Evolutionary conservation across 2,797 vertebrate species (phyloP).

Genomic region (Echeneis naucrates): DNA sequence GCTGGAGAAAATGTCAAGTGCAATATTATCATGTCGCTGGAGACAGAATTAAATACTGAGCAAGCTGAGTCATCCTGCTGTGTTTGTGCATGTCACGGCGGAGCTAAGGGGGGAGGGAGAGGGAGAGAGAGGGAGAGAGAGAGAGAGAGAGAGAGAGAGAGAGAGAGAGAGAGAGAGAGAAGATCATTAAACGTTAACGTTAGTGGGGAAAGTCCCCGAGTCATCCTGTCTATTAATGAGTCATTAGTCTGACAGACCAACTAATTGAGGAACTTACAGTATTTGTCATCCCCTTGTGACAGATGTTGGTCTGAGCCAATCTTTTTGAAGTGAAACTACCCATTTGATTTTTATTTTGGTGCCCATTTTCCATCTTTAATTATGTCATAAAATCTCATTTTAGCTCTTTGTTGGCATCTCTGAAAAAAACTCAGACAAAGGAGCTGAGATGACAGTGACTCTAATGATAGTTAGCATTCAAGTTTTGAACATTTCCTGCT

Average conservation of each 20-base stretch:
- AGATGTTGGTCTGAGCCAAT: background rate
- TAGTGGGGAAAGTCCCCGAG: background rate
- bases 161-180: background rate
- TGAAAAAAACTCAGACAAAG: no score
- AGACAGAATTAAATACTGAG: background rate
- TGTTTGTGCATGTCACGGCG: conserved; percentile 12
- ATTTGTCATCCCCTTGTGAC: background rate
- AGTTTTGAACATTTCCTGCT: no score
- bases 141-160: background rate
- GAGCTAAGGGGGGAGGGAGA: background rate
- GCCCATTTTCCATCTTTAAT: background rate
- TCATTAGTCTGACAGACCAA: background rate
- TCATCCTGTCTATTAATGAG: background rate
- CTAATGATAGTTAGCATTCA: no score
- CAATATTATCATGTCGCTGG: background rate
- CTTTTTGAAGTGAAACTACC: background rate
- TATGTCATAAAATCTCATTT: no score
- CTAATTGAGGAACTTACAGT: no score
- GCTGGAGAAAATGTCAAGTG: background rate
- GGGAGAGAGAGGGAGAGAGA: background rate
- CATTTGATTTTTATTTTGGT: background rate
- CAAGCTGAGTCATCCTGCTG: background rate
- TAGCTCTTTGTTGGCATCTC: no score
- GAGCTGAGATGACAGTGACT: no score
- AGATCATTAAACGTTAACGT: background rate